These are phyloP conservation scores for Cyphomyrmex costatus DNA, from an alignment of 1,140 invertebrate genomes.

Conservation along the genomic window DNA sequence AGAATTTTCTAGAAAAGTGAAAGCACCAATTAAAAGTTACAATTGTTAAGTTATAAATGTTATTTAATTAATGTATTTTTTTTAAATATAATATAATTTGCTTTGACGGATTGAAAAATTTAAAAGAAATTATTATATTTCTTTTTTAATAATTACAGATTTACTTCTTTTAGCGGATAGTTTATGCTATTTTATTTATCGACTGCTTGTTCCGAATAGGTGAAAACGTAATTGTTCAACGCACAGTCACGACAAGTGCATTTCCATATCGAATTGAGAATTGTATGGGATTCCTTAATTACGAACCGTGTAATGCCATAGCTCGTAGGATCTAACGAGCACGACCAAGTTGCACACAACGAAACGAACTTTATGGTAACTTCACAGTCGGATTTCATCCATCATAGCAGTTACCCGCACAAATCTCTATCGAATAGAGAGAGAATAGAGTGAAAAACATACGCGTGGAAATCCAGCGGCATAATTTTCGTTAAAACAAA, in stretches of 20 bases:
- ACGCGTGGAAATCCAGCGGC: background rate
- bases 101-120: background rate
- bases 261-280: slow-evolving; percentile 17
- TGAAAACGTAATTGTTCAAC: background rate
- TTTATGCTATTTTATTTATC: slow-evolving; percentile 29
- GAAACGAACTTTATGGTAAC: slow-evolving; percentile 22
- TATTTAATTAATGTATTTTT: background rate
- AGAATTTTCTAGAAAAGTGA: background rate
- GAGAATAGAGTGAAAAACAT: background rate
- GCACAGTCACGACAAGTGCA: slow-evolving; percentile 9
- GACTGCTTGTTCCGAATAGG: background rate
- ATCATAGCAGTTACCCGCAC: background rate
- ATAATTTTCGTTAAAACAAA: background rate
- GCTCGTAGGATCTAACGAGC: slow-evolving; percentile 34
- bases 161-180: background rate
- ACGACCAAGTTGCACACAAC: slow-evolving; percentile 9
- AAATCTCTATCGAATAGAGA: slow-evolving; percentile 9
- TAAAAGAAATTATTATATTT: background rate
- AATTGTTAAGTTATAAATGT: background rate
- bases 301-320: background rate
- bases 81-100: background rate
- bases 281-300: slow-evolving; percentile 34
- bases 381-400: slow-evolving; percentile 18
- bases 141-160: background rate
- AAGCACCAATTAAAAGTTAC: background rate